phyloP scores from a whole-genome alignment of 2,113 vertebrate genomes.

The Micromys minutus region DNA sequence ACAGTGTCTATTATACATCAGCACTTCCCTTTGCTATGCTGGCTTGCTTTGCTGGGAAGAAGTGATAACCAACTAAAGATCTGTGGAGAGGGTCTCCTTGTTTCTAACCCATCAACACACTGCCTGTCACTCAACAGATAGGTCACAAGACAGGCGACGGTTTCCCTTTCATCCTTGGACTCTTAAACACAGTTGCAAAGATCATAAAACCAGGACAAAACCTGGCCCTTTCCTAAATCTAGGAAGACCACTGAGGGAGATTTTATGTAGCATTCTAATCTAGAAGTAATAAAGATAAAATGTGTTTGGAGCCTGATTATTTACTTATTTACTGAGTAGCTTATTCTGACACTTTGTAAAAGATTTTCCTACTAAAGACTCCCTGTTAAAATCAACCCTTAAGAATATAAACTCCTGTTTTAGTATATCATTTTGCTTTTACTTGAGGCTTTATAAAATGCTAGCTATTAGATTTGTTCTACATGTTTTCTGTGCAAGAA shows the following conservation, averaged over 20 bases:
- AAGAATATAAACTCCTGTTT: not conserved
- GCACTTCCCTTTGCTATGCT: not conserved
- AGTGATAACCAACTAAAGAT: not conserved
- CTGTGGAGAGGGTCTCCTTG: not conserved
- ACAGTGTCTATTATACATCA: slow-evolving; percentile 23
- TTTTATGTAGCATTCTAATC: not conserved
- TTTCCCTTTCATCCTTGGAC: not conserved
- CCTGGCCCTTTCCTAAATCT: slow-evolving; percentile 5
- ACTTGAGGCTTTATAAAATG: slow-evolving; percentile 11
- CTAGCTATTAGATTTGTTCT: slow-evolving; percentile 8
- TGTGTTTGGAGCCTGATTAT: not conserved
- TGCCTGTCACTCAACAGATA: not conserved
- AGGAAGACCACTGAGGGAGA: not conserved
- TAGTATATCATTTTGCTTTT: slow-evolving; percentile 16
- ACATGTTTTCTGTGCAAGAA: not conserved
- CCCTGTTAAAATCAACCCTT: slow-evolving; percentile 23
- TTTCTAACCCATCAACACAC: not conserved
- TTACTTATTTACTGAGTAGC: not conserved
- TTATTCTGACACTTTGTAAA: slow-evolving; percentile 23
- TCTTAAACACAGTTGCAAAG: slow-evolving; percentile 47
- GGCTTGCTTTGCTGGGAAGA: not conserved
- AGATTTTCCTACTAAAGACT: not conserved
- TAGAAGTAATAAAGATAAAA: slow-evolving; percentile 17
- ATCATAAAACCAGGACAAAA: not conserved
- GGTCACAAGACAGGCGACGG: not conserved